Evolutionary conservation across 2,113 vertebrate species (phyloP), one percentile per base, ranked within the genome.

Genomic region (Hyperoodon ampullatus): DNA sequence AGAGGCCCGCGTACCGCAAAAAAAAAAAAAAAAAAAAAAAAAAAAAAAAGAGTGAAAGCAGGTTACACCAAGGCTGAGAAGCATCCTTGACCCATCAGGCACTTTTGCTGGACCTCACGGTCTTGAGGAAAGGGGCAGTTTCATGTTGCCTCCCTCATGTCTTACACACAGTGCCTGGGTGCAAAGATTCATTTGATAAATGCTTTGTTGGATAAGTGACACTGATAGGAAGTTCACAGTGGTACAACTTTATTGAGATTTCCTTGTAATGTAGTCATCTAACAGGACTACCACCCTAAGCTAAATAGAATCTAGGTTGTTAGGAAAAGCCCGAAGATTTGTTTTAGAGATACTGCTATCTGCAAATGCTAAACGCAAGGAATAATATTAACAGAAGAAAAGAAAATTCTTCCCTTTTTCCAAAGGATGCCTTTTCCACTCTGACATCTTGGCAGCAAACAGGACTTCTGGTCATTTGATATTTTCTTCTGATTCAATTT

Each of bases 391-490:
- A 78, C 42, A 88, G 74, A 94, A 78, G 61, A 72, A 85, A 94
- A 71, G 47, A 55, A 77, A 30, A 8, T 74, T 92, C 33, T 72
- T 84, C 53, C 50, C 53, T 42, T 71, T 88, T 93, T 85, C 81
- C 87, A 82, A 77, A 65, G 44, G 42, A 44, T 93, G 66, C 30
- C 42, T 93, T 93, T 84, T 89, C 39, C 21, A 28, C 50, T 65
- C 35, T 66, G 82, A 89, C 72, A 93, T 88, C 83, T 96, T 97
- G 96, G 91, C 85, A 94, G 72, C 93, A 71, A 95, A 63, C 9
- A 82, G 70, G 33, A 61, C 71, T 90, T 95, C 58, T 5, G 78
- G 77, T 81, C 68, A 81, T 91, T 65, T 94, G 88, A 89, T 94
- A 80, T 88, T 94, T 96, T 97, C 66, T 96, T 93, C 44, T 18